Base-by-base conservation (phyloP, 2,888 invertebrate genomes). In the Euspilapteryx auroguttella region DNA sequence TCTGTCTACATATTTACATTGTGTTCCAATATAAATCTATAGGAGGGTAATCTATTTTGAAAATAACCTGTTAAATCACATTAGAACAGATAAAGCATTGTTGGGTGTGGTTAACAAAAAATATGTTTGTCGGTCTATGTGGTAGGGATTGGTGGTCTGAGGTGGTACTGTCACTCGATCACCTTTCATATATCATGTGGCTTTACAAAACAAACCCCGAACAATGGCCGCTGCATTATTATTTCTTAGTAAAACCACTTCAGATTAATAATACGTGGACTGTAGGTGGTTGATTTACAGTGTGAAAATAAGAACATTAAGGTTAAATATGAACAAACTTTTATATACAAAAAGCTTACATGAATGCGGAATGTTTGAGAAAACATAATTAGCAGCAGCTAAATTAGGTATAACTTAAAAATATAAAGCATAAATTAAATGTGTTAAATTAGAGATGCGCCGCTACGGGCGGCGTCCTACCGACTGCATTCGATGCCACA, bases 41-140 rank as follows among this genome's bases (percentile, higher is more conserved):
- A 57, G 3, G 58, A 55, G 50, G 53, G 63, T 66, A 68, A 69
- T 73, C 62, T 68, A 61, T 73, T 68, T 52, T 45, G 46, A 61
- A 73, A 69, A 71, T 68, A 69, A 71, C 68, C 69, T 66, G 68
- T 69, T 73, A 75, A 71, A 75, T 75, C 71, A 73, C 73, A 71
- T 71, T 62, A 62, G 64, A 65, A 66, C 57, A 66, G 68, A 71
- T 71, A 71, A 64, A 56, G 49, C 59, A 62, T 11, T 71, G 61
- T 53, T 55, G 59, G 55, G 42, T 59, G 55, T 59, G 61, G 51
- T 47, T 45, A 42, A 58, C 47, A 59, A 64, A 65, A 31, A 47
- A 71, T 66, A 64, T 58, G 51, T 61, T 63, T 64, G 65, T 66
- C 62, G 69, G 66, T 36, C 49, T 51, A 49, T 47, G 44, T 49